A percentile compares a stretch with the other conserved stretches of the same genome.
Evolutionary conservation across 1,140 invertebrate species (phyloP).

Genomic region (Saccostrea echinata): DNA sequence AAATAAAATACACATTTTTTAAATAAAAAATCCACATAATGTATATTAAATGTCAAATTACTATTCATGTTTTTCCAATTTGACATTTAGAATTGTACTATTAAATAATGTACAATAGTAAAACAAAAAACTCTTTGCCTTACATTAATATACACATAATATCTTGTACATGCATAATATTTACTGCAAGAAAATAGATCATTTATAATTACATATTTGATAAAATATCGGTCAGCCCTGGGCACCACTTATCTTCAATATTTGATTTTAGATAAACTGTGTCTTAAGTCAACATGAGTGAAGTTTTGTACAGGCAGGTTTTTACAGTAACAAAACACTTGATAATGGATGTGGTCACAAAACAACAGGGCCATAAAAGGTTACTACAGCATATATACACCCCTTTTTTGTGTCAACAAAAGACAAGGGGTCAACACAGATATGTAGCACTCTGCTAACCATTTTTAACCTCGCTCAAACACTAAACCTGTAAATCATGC

Average conservation of each 20-base stretch:
- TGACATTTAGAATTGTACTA: too few relatives aligned
- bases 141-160: not conserved
- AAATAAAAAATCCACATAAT: too few relatives aligned
- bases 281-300: constrained; percentile 48
- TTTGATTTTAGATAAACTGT: constrained; percentile 46
- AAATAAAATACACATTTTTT: too few relatives aligned
- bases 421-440: constrained; percentile 12
- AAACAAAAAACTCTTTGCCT: too few relatives aligned
- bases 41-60: too few relatives aligned
- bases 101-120: too few relatives aligned
- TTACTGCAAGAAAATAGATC: not conserved
- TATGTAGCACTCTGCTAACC: constrained; percentile 15
- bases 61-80: too few relatives aligned
- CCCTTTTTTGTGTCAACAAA: constrained; percentile 28
- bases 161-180: constrained; percentile 8
- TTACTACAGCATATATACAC: constrained; percentile 5
- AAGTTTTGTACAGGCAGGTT: constrained; percentile 49
- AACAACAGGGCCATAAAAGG: constrained; percentile 28
- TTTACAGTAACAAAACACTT: constrained; percentile 45
- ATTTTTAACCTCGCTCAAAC: constrained; percentile 10
- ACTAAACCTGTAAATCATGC: constrained; percentile 3
- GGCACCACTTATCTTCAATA: constrained; percentile 28
- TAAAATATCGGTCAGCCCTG: constrained; percentile 27
- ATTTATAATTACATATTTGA: constrained; percentile 28
- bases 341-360: constrained; percentile 1